A percentile compares a stretch with the other conserved stretches of the same genome.
Conservation (phyloP, 2,113 vertebrate genomes). For the Dendropsophus ebraccatus region DNA sequence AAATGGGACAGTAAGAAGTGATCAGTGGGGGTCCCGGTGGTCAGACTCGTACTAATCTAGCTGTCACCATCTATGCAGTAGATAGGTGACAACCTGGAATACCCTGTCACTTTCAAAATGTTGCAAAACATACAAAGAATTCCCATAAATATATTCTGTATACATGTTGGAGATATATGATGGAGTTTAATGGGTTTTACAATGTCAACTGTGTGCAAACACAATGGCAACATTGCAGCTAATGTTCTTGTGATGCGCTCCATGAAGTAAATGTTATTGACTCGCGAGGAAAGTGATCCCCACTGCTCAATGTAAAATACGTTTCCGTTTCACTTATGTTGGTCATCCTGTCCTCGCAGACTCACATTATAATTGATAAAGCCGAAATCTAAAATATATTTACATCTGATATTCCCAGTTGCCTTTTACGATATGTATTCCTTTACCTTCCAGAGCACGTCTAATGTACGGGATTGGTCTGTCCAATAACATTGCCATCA, state of each 20-base stretch:
- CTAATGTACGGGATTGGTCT: constrained; percentile 43
- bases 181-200: background rate
- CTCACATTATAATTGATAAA: constrained; percentile 50
- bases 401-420: constrained; percentile 51
- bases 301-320: constrained; percentile 23
- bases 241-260: background rate
- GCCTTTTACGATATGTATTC: constrained; percentile 35
- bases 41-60: no score
- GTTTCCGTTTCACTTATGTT: constrained; percentile 23
- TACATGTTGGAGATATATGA: background rate
- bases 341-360: constrained; percentile 12
- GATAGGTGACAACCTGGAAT: no score
- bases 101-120: no score
- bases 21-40: no score
- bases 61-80: no score
- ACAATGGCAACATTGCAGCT: background rate
- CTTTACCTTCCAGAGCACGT: constrained; percentile 12
- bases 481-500: constrained; percentile 23
- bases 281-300: constrained; percentile 26
- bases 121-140: background rate
- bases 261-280: constrained; percentile 37
- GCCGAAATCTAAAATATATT: constrained; percentile 46
- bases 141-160: background rate
- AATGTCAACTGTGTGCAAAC: background rate
- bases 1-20: no score